Base-by-base conservation (phyloP, 2,888 invertebrate genomes). In the Tenthredo mesomela region DNA sequence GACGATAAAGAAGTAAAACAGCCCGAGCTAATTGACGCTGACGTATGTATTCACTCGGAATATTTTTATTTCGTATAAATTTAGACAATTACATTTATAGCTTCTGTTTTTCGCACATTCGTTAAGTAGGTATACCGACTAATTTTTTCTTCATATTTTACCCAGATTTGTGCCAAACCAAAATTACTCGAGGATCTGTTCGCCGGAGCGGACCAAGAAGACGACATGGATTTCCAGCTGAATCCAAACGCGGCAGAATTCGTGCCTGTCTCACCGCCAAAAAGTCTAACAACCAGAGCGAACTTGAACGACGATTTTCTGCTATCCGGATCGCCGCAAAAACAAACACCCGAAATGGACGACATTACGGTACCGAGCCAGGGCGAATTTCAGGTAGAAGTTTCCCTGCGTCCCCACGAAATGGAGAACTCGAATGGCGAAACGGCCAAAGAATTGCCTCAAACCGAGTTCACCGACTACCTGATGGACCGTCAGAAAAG, bases 161-260 rank as follows among this genome's bases (percentile, higher is more conserved):
- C 50, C 2, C 85, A 88, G 91, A 89, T 89, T 89, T 89, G 89
- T 88, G 86, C 87, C 85, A 85, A 88, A 67, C 85, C 84, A 37
- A 87, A 86, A 18, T n/a, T 70, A 78, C 85, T 33, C 29, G 86
- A 86, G 37, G 82, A 78, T 15, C 61, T 33, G 54, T 6, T n/a
- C 65, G 61, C n/a, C 77, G 71, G 9, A 47, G 70, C 78, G 21
- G 84, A 65, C 50, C 43, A 78, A 89, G 95, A 95, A 89, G 95
- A 95, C 91, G 95, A 96, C 94, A 96, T 96, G 94, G 94, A 94
- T 92, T 97, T 97, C 70, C 97, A 96, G 86, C 93, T 97, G 88
- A 98, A 97, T 94, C 97, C 97, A 0, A 96, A 97, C 90, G 97
- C 97, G 25, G 96, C 96, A n/a, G 97, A 97, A 93, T 97, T 97